These are phyloP conservation scores for Drosophila anomelani DNA, from an alignment of 2,888 invertebrate species.

Conservation along the genomic window DNA sequence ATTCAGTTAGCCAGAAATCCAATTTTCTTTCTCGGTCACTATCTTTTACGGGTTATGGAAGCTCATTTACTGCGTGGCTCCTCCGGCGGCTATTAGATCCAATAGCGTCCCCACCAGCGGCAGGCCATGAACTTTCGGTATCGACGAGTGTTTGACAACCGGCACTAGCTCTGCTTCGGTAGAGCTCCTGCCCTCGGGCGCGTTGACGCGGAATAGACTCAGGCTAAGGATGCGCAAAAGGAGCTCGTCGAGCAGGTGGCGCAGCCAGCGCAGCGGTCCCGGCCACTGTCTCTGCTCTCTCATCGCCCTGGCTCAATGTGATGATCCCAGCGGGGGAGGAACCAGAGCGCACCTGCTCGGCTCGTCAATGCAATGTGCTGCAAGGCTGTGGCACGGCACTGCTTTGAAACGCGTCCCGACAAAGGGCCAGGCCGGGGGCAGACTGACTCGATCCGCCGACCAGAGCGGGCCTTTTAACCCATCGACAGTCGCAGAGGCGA, in stretches of 20 bases:
- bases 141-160: constrained; percentile 67
- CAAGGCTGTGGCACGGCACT: constrained; percentile 12
- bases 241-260: constrained; percentile 61
- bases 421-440: constrained; percentile 64
- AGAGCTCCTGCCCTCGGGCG: constrained; percentile 9
- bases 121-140: constrained; percentile 86
- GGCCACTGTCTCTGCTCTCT: constrained; percentile 40
- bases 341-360: constrained; percentile 37
- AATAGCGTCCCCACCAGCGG: constrained; percentile 86
- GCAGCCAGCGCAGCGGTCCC: constrained; percentile 60
- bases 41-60: background rate
- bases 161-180: constrained; percentile 3
- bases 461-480: constrained; percentile 67
- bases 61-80: constrained; percentile 85
- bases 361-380: background rate
- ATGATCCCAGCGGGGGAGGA: constrained; percentile 42
- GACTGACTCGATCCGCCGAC: constrained; percentile 68
- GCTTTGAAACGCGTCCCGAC: constrained; percentile 29
- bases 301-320: constrained; percentile 41
- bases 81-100: constrained; percentile 86
- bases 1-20: background rate
- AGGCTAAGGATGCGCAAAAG: constrained; percentile 49
- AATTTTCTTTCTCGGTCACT: background rate
- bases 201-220: constrained; percentile 41
- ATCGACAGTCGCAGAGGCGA: constrained; percentile 11